Conservation (phyloP, 2,113 vertebrate genomes). For the Megaptera novaeangliae region DNA sequence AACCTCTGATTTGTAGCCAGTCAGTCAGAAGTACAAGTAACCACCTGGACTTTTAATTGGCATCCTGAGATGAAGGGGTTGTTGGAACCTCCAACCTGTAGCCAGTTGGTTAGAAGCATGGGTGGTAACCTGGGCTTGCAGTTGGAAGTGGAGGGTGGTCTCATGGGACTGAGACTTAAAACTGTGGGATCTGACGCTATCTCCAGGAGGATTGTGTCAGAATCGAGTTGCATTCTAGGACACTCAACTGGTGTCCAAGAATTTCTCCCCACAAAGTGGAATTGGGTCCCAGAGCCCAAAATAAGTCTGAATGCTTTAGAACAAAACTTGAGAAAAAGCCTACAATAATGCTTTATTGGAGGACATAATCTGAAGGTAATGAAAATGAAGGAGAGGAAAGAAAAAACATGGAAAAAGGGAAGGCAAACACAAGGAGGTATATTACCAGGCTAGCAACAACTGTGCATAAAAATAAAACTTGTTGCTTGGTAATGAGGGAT, state of each 20-base stretch:
- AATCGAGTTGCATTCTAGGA: too few species aligned
- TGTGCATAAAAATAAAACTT: neutral
- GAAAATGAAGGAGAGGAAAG: neutral
- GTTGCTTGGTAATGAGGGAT: neutral
- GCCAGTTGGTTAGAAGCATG: too few species aligned
- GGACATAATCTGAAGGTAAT: neutral
- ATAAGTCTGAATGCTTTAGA: neutral
- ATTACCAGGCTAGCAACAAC: neutral
- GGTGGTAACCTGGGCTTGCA: too few species aligned
- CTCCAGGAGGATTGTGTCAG: too few species aligned
- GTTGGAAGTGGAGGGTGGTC: too few species aligned
- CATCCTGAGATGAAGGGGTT: too few species aligned
- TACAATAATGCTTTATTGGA: neutral
- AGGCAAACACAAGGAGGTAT: neutral
- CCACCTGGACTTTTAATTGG: too few species aligned
- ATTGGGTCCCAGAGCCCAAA: neutral
- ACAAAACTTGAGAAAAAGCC: neutral
- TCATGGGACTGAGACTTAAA: too few species aligned
- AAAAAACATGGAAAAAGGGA: neutral
- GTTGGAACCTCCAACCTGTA: too few species aligned
- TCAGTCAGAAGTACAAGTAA: too few species aligned
- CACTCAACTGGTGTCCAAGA: neutral
- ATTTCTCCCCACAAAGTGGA: neutral
- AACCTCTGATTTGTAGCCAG: too few species aligned
- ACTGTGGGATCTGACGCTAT: too few species aligned